Evolutionary conservation across 2,888 invertebrate species (phyloP), one percentile per base, ranked within the genome.

Genomic region (Nemotelus nigrinus): DNA sequence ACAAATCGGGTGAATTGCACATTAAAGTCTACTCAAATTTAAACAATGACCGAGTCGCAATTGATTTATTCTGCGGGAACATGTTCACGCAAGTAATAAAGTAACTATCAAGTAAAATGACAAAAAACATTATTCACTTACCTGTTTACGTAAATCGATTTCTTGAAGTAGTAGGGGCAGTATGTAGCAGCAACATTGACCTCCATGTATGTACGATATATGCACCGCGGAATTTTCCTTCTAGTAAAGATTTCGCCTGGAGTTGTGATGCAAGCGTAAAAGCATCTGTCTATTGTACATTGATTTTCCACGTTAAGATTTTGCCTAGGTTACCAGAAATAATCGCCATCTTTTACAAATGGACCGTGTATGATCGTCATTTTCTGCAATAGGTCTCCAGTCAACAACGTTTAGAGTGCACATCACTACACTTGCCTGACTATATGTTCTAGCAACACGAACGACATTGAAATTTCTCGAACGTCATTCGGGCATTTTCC

Each of bases 391-490:
- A 55, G 67, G 67, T 75, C 58, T 55, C 78, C 57, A 67, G 67
- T 67, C 68, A 64, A 58, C 60, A 60, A 75, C 58, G 67, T 50
- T 50, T 5, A 25, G 4, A 47, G 3, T 65, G 47, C 65, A 65
- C 47, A 65, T 47, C 65, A 65, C 25, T 3, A 70, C 71, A 72
- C 55, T 71, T 71, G 44, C 44, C 55, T 41, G n/a, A 72, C 76
- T 55, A 72, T 77, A 79, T 79, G 77, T 74, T 50, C 48, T 55
- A 64, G 63, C 72, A 72, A 77, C 25, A 25, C 65, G 72, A 63
- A 76, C 75, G 79, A 77, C 77, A 79, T 77, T 79, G 79, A 79
- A 79, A 77, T 77, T 79, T 79, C 75, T 70, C 77, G 77, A 77
- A 79, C 79, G 79, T 79, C 79, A 79, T 77, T 79, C 74, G 67